Percentiles rank a stretch among this genome's conserved stretches.
Evolutionary conservation across 1,140 invertebrate species (phyloP).

Genomic region (Bemisia tabaci): DNA sequence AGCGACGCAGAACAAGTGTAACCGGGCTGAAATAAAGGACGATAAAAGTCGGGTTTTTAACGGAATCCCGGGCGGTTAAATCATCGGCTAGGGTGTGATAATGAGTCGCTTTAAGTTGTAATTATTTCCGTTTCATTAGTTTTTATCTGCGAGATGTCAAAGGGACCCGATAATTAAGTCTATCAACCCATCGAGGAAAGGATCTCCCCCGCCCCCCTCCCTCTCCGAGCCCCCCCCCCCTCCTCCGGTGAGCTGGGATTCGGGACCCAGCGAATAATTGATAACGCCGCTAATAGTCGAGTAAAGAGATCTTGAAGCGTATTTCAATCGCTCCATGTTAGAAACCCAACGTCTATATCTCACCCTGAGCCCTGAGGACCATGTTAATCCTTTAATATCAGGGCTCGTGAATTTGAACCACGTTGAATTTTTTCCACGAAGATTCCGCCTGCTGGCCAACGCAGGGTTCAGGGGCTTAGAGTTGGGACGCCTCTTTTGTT

Average conservation of each 20-base stretch:
- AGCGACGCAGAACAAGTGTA: neutral
- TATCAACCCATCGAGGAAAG: neutral
- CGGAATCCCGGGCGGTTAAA: neutral
- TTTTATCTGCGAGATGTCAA: neutral
- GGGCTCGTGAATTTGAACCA: too few species aligned
- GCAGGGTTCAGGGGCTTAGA: too few species aligned
- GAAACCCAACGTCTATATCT: too few species aligned
- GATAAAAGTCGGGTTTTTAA: neutral
- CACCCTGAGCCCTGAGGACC: too few species aligned
- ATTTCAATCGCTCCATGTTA: too few species aligned
- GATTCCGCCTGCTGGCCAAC: too few species aligned
- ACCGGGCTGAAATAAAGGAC: neutral
- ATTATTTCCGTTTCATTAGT: neutral
- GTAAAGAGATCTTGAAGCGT: neutral
- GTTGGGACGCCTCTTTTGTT: too few species aligned
- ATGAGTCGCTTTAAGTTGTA: neutral
- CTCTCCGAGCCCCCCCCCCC: too few species aligned
- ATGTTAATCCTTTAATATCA: too few species aligned
- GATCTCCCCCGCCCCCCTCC: neutral
- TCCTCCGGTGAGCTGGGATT: too few species aligned
- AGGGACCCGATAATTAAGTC: neutral
- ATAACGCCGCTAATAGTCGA: neutral
- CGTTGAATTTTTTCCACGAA: too few species aligned
- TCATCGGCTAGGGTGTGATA: neutral
- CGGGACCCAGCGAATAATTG: too few species aligned